A percentile compares a stretch with the other conserved stretches of the same genome.
Evolutionary conservation across 2,888 invertebrate genomes (phyloP).

Genomic region (Philhelius pedissequus): DNA sequence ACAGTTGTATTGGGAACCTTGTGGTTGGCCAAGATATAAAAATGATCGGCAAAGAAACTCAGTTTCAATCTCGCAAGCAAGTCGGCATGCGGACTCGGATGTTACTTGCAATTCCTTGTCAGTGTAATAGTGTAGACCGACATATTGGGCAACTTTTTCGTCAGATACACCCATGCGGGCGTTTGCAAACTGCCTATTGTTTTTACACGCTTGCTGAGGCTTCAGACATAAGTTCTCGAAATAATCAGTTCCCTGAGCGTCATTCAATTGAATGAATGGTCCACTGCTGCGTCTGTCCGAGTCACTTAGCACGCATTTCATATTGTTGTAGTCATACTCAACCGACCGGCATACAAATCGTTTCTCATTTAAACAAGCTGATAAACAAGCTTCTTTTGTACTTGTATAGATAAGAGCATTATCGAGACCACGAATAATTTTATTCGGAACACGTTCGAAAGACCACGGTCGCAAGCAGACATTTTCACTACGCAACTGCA

Average conservation of each 20-base stretch:
- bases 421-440: constrained; percentile 93
- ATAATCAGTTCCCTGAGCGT: constrained; percentile 88
- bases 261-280: constrained; percentile 93
- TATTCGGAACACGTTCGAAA: constrained; percentile 95
- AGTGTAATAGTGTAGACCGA: constrained; percentile 93
- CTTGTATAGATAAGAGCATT: constrained; percentile 95
- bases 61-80: constrained; percentile 95
- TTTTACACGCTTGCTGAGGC: constrained; percentile 92
- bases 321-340: constrained; percentile 95
- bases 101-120: constrained; percentile 96
- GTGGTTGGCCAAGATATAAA: constrained; percentile 85
- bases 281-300: constrained; percentile 92
- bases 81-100: constrained; percentile 91
- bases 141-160: constrained; percentile 95
- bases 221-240: constrained; percentile 95
- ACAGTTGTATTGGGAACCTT: constrained; percentile 91
- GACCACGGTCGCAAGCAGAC: constrained; percentile 95
- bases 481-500: constrained; percentile 91
- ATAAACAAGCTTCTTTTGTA: constrained; percentile 95
- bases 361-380: constrained; percentile 95
- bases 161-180: constrained; percentile 94
- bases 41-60: constrained; percentile 94
- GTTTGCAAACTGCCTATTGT: constrained; percentile 87
- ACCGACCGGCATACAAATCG: constrained; percentile 94
- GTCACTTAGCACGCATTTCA: constrained; percentile 94